These are phyloP conservation scores for Atta colombica DNA, from an alignment of 1,140 invertebrate genomes.

Conservation along the genomic window DNA sequence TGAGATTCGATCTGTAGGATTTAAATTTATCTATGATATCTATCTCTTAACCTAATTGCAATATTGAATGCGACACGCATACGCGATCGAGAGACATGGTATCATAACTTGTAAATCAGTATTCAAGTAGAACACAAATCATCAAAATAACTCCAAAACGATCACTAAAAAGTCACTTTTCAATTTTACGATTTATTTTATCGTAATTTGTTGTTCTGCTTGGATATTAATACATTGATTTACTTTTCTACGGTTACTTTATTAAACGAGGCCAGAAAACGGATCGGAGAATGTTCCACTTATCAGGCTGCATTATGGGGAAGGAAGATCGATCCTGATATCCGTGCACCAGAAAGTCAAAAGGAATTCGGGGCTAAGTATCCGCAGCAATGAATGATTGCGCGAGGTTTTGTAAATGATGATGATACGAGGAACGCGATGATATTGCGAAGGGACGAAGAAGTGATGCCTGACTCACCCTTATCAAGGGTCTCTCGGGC, in stretches of 20 bases:
- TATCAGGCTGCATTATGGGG: constrained; percentile 39
- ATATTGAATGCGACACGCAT: neutral
- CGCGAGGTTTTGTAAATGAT: constrained; percentile 68
- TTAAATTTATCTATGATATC: neutral
- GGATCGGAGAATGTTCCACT: constrained; percentile 40
- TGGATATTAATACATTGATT: neutral
- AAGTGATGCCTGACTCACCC: constrained; percentile 83
- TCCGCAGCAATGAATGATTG: constrained; percentile 29
- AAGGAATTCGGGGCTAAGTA: neutral
- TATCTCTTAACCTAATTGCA: neutral
- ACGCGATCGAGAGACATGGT: neutral
- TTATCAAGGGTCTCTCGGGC: constrained; percentile 89
- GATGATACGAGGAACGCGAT: neutral
- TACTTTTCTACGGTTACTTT: neutral
- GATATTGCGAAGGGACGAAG: neutral
- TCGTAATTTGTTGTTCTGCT: too few relatives aligned
- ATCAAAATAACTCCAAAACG: too few relatives aligned
- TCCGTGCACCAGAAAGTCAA: constrained; percentile 3
- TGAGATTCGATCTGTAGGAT: neutral
- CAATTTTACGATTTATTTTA: too few relatives aligned
- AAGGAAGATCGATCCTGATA: constrained; percentile 63
- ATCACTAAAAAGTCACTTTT: too few relatives aligned
- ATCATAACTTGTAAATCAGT: neutral
- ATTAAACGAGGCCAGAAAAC: constrained; percentile 19
- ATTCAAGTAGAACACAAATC: neutral